phyloP scores from a whole-genome alignment of 2,113 vertebrate genomes.

The Columba janthina region DNA sequence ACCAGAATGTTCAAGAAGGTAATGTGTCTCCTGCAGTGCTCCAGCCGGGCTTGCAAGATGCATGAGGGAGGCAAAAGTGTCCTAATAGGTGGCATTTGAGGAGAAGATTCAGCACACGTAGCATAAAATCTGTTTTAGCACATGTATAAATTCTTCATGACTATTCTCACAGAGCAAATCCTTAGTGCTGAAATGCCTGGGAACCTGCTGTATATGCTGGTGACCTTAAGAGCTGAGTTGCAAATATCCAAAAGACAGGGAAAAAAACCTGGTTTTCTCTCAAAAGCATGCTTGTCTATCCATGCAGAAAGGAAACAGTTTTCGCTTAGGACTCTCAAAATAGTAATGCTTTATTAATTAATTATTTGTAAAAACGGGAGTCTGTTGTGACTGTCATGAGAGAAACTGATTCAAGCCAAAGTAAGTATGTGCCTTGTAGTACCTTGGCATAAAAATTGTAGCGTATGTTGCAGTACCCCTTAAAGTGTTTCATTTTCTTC shows the following conservation, averaged over 20 bases:
- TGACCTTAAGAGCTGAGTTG: slow-evolving; percentile 7
- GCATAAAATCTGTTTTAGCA: slow-evolving; percentile 39
- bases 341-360: slow-evolving; percentile 20
- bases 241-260: background rate
- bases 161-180: background rate
- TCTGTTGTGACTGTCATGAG: background rate
- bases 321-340: background rate
- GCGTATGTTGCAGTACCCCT: background rate
- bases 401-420: background rate
- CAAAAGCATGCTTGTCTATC: background rate
- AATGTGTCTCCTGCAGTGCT: background rate
- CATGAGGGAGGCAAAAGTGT: background rate
- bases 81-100: background rate
- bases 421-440: background rate
- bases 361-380: slow-evolving; percentile 5
- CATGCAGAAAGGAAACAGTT: slow-evolving; percentile 8
- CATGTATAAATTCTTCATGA: slow-evolving; percentile 47
- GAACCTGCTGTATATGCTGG: background rate
- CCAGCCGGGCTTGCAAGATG: background rate
- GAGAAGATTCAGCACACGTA: slow-evolving; percentile 1
- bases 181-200: background rate
- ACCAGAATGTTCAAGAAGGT: slow-evolving; percentile 98
- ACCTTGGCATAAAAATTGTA: background rate
- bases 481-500: background rate
- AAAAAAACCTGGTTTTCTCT: background rate